Conservation (phyloP, 1,140 invertebrate genomes). For the Drosophila fuyamai region DNA sequence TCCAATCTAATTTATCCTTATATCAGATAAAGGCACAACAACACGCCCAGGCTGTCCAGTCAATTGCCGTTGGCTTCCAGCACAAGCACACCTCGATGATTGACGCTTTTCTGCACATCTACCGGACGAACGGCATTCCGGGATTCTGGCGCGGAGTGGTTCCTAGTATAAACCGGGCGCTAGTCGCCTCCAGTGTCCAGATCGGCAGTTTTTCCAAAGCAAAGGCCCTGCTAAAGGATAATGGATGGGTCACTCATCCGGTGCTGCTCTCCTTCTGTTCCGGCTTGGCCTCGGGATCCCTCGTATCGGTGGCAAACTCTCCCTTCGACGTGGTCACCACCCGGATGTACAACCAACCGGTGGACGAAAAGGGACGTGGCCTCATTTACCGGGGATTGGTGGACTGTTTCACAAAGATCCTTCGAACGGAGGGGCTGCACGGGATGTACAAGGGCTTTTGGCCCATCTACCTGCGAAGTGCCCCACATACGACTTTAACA, state of each 20-base stretch:
- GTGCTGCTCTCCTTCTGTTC: constrained; percentile 90
- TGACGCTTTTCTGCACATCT: constrained; percentile 89
- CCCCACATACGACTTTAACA: constrained; percentile 93
- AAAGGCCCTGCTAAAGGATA: constrained; percentile 86
- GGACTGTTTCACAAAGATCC: constrained; percentile 92
- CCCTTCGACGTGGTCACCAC: constrained; percentile 96
- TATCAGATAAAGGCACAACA: constrained; percentile 93
- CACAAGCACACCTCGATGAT: constrained; percentile 90
- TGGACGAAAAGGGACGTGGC: constrained; percentile 89
- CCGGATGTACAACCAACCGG: constrained; percentile 95
- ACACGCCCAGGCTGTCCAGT: constrained; percentile 90
- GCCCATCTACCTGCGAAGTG: constrained; percentile 93
- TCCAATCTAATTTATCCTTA: neutral
- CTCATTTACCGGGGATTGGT: constrained; percentile 89
- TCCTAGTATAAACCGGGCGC: constrained; percentile 90
- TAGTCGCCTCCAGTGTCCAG: constrained; percentile 93
- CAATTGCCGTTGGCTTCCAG: constrained; percentile 95
- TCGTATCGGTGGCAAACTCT: constrained; percentile 92
- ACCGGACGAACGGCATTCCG: constrained; percentile 88
- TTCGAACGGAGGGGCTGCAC: constrained; percentile 89
- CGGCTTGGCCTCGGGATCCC: constrained; percentile 91
- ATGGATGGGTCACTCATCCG: constrained; percentile 86
- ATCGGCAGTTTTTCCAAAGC: constrained; percentile 91
- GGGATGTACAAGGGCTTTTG: constrained; percentile 95
- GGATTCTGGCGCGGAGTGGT: constrained; percentile 92